Evolutionary conservation across 2,113 vertebrate genomes (phyloP).

Genomic region (Camelus bactrianus): DNA sequence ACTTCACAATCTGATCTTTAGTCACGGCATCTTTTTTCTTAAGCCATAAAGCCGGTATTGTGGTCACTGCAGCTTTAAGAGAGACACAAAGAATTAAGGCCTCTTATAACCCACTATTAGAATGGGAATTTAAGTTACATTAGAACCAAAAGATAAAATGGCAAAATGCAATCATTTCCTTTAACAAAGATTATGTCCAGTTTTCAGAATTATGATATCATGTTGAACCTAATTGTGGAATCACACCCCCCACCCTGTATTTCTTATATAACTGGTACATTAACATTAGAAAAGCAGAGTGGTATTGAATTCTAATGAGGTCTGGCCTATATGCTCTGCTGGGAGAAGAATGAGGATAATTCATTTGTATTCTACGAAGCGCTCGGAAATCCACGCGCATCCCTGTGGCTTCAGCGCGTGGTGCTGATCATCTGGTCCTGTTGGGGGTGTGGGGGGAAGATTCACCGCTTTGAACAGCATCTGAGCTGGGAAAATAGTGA

Average conservation of each 20-base stretch:
- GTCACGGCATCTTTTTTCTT: slow-evolving; percentile 37
- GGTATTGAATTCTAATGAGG: slow-evolving; percentile 91
- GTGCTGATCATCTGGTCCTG: slow-evolving; percentile 94
- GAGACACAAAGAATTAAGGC: slow-evolving; percentile 72
- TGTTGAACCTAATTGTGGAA: slow-evolving; percentile 78
- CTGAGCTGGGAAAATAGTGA: slow-evolving; percentile 87
- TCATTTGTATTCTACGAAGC: slow-evolving; percentile 95
- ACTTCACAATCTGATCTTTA: slow-evolving; percentile 78
- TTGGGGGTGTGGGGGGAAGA: slow-evolving; percentile 90
- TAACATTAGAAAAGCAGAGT: slow-evolving; percentile 90
- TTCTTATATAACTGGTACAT: slow-evolving; percentile 89
- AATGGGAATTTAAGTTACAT: slow-evolving; percentile 70
- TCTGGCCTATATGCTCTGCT: slow-evolving; percentile 85
- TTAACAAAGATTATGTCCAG: slow-evolving; percentile 76
- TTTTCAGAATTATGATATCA: slow-evolving; percentile 82
- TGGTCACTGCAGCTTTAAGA: slow-evolving; percentile 71
- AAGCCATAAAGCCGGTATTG: slow-evolving; percentile 57
- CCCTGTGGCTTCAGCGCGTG: slow-evolving; percentile 91
- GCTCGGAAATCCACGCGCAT: slow-evolving; percentile 87
- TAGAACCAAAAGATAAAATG: slow-evolving; percentile 77
- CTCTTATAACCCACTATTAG: slow-evolving; percentile 65
- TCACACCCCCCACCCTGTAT: slow-evolving; percentile 54
- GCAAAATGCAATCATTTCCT: slow-evolving; percentile 77
- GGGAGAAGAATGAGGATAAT: slow-evolving; percentile 88
- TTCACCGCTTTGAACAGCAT: slow-evolving; percentile 86